Evolutionary conservation across 2,888 invertebrate species (phyloP).

Genomic region (Globia sparganii): DNA sequence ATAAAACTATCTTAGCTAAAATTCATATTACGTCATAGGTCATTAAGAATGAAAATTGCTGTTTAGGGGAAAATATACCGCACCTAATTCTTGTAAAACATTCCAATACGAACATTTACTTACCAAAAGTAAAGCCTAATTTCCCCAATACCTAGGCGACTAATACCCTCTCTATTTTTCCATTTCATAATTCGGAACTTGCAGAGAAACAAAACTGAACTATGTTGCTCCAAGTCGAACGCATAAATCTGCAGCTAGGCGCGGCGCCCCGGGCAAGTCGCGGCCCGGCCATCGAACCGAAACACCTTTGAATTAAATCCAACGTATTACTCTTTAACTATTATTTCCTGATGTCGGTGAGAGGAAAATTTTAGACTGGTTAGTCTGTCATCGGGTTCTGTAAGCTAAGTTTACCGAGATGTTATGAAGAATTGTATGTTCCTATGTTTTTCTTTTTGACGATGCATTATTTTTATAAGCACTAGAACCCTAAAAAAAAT

Average conservation of each 20-base stretch:
- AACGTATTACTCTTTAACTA: constrained; percentile 57
- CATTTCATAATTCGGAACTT: constrained; percentile 59
- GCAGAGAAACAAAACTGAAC: constrained; percentile 70
- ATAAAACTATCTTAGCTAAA: too few relatives aligned
- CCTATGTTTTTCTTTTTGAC: too few relatives aligned
- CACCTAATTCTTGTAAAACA: neutral
- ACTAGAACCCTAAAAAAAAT: too few relatives aligned
- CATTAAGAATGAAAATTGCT: neutral
- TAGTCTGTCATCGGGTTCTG: constrained; percentile 5
- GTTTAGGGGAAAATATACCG: neutral
- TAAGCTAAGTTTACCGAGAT: neutral
- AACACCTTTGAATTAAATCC: constrained; percentile 64
- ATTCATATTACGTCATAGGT: neutral
- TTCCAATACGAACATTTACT: neutral
- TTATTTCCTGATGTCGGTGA: constrained; percentile 49
- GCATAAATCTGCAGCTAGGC: constrained; percentile 77
- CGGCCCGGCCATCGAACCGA: constrained; percentile 64
- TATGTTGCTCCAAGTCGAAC: constrained; percentile 70
- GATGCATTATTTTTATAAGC: too few relatives aligned
- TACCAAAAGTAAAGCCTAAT: constrained; percentile 3
- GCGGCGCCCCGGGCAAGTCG: constrained; percentile 70
- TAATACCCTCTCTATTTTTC: constrained; percentile 57
- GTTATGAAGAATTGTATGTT: too few relatives aligned
- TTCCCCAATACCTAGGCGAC: neutral
- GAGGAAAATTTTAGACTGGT: constrained; percentile 18